phyloP scores from a whole-genome alignment of 2,797 vertebrate genomes.

The Microcaecilia unicolor region DNA sequence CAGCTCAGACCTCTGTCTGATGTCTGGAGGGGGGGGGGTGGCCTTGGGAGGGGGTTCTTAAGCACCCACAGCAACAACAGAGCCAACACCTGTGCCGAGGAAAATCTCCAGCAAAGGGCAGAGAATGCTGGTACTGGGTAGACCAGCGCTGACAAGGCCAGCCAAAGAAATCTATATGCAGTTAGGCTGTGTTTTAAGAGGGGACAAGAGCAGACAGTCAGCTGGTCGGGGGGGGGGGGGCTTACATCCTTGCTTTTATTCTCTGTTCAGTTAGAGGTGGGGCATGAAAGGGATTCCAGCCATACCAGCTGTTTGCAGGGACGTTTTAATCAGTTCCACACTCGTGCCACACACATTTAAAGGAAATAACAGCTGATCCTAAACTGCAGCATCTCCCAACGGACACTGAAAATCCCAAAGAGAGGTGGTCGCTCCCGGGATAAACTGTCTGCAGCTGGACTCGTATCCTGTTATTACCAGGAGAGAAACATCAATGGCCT shows the following conservation, averaged over 20 bases:
- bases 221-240: constrained; percentile 71
- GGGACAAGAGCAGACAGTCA: constrained; percentile 66
- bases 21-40: too few relatives aligned
- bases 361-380: constrained; percentile 74
- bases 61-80: too few relatives aligned
- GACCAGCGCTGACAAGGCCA: constrained; percentile 49
- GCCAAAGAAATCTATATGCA: constrained; percentile 49
- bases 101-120: too few relatives aligned
- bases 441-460: constrained; percentile 7
- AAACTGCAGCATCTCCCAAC: constrained; percentile 31
- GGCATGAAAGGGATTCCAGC: constrained; percentile 71
- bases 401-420: constrained; percentile 2
- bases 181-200: constrained; percentile 58
- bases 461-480: constrained; percentile 14
- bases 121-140: too few relatives aligned
- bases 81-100: too few relatives aligned
- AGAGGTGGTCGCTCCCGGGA: constrained; percentile 1
- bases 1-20: too few relatives aligned
- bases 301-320: constrained; percentile 56
- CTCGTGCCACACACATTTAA: constrained; percentile 65
- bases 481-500: constrained; percentile 14
- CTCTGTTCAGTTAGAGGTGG: constrained; percentile 71
- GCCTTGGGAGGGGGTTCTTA: too few relatives aligned
- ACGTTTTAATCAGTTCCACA: constrained; percentile 72
- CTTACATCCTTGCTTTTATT: constrained; percentile 75